These are phyloP conservation scores for Pygathrix nemaeus DNA, from an alignment of 2,113 vertebrate species.

Conservation along the genomic window DNA sequence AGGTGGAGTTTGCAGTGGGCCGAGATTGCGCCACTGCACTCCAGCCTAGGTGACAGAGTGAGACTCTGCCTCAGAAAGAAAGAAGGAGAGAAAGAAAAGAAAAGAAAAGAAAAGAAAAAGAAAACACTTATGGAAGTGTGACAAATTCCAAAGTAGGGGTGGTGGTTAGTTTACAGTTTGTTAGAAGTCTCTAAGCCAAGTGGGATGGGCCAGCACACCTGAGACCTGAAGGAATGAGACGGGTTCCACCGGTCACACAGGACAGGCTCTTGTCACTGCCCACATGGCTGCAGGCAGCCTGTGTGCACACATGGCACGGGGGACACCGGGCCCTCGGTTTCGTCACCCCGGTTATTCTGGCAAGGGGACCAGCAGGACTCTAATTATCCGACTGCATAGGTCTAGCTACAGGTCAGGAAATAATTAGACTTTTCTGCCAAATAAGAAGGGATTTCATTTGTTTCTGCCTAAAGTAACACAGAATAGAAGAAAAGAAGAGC, in stretches of 20 bases:
- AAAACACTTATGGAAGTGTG: not conserved
- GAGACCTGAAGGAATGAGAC: slow-evolving; percentile 15
- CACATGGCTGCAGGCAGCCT: not conserved
- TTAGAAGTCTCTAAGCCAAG: not conserved
- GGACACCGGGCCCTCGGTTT: accelerated
- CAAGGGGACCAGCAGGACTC: not conserved
- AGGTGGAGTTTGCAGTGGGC: no score
- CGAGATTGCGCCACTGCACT: no score
- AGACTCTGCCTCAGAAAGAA: no score
- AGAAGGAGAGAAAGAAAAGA: no score
- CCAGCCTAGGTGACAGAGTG: no score
- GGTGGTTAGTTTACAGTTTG: not conserved
- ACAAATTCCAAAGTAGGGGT: not conserved
- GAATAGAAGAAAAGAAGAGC: not conserved
- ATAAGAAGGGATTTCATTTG: not conserved
- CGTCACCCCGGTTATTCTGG: not conserved
- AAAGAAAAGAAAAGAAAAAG: no score
- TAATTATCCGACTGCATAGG: not conserved
- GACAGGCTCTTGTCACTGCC: not conserved
- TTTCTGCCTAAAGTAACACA: not conserved
- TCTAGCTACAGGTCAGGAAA: not conserved
- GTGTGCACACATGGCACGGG: not conserved
- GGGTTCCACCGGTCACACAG: slow-evolving; percentile 36
- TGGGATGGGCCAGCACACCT: not conserved
- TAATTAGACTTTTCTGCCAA: not conserved